Conservation (phyloP, 2,888 invertebrate genomes). For the Leucophenga montana region DNA sequence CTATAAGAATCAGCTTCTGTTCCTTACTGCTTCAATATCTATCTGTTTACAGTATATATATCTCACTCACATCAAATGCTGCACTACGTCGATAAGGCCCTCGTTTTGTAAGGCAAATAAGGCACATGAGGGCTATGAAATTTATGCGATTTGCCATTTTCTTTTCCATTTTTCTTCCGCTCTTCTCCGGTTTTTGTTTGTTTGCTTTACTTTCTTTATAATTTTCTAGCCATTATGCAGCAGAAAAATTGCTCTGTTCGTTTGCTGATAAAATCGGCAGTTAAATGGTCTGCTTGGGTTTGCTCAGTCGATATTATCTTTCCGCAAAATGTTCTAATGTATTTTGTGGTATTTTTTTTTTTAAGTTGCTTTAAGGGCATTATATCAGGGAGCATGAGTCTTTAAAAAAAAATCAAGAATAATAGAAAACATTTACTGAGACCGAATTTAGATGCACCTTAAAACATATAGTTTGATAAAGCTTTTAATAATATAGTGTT, state of each 20-base stretch:
- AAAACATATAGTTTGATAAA: no score
- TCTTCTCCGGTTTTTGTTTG: slow-evolving; percentile 27
- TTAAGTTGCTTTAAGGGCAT: no score
- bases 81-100: slow-evolving; percentile 48
- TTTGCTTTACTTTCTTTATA: slow-evolving; percentile 37
- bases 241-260: slow-evolving; percentile 13
- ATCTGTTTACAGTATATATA: neutral
- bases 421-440: no score
- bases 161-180: slow-evolving; percentile 15
- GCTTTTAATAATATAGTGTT: no score
- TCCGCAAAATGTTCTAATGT: no score
- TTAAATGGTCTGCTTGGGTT: neutral
- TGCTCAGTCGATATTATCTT: no score
- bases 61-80: slow-evolving; percentile 29
- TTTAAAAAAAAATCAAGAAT: no score
- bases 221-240: slow-evolving; percentile 49
- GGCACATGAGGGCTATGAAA: slow-evolving; percentile 56
- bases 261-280: slow-evolving; percentile 14
- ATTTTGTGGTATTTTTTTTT: no score
- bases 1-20: no score
- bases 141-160: slow-evolving; percentile 54
- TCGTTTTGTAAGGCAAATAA: slow-evolving; percentile 34
- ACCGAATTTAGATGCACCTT: no score
- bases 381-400: no score
- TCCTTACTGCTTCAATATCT: no score